Conservation (phyloP, 2,113 vertebrate species). For the Hypanus sabinus region DNA sequence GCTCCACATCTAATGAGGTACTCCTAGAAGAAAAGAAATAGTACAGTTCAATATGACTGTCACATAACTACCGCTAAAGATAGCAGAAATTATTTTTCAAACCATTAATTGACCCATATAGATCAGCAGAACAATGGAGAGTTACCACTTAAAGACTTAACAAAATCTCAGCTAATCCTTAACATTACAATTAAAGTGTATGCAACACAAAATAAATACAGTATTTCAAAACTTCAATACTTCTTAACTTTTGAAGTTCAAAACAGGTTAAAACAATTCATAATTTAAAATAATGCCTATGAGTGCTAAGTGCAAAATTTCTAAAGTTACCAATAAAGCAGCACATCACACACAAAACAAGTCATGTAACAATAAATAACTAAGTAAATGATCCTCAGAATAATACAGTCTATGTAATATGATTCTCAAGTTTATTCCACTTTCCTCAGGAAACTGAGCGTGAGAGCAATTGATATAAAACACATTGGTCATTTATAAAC, state of each 20-base stretch:
- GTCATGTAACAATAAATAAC: neutral
- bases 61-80: neutral
- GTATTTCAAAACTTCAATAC: neutral
- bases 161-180: neutral
- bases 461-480: neutral
- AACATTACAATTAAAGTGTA: neutral
- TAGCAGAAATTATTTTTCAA: neutral
- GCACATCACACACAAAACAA: neutral
- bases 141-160: neutral
- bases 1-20: constrained; percentile 98
- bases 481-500: neutral
- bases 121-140: neutral
- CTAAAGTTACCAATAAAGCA: neutral
- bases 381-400: neutral
- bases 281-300: neutral
- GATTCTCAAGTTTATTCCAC: neutral
- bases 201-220: neutral
- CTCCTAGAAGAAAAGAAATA: constrained; percentile 66
- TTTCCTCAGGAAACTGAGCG: neutral
- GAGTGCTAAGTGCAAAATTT: neutral
- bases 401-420: neutral
- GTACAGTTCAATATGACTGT: neutral
- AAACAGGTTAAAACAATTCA: neutral
- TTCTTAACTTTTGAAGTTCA: neutral
- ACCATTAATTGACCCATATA: neutral